Evolutionary conservation across 1,140 invertebrate species (phyloP).

Genomic region (Meloidogyne floridensis): DNA sequence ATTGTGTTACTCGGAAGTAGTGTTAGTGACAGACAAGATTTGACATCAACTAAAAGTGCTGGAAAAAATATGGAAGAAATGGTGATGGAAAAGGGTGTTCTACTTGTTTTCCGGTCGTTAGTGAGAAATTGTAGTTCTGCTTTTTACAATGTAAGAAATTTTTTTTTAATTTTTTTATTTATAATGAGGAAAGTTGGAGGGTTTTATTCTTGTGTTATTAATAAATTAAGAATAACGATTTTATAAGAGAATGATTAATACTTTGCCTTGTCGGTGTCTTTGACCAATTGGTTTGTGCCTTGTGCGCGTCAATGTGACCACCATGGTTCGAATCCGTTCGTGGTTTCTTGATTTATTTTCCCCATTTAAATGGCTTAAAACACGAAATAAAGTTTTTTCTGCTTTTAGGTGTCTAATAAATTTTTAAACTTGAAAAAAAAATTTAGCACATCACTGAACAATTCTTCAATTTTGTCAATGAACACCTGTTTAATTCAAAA

Average conservation of each 20-base stretch:
- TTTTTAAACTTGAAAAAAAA: not conserved
- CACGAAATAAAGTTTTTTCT: no score
- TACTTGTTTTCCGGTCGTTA: conserved; percentile 74
- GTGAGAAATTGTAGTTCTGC: conserved; percentile 72
- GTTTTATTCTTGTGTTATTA: no score
- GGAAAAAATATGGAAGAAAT: conserved; percentile 73
- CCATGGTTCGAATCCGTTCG: no score
- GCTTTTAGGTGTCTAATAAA: not conserved
- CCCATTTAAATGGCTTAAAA: no score
- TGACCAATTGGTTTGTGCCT: no score
- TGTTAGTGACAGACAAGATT: conserved; percentile 31
- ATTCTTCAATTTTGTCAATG: conserved; percentile 26
- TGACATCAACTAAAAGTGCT: conserved; percentile 23
- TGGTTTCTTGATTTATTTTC: no score
- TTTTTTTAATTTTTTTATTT: conserved; percentile 1
- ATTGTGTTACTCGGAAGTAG: conserved; percentile 50
- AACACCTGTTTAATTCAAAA: conserved; percentile 24
- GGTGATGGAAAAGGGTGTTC: conserved; percentile 75
- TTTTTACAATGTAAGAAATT: conserved; percentile 70
- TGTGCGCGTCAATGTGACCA: no score
- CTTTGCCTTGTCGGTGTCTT: no score
- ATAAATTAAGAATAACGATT: no score
- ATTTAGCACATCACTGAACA: conserved; percentile 25
- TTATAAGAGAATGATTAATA: no score
- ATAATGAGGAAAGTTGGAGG: no score